Evolutionary conservation across 2,113 vertebrate species (phyloP).

Genomic region (Aegithalos caudatus): DNA sequence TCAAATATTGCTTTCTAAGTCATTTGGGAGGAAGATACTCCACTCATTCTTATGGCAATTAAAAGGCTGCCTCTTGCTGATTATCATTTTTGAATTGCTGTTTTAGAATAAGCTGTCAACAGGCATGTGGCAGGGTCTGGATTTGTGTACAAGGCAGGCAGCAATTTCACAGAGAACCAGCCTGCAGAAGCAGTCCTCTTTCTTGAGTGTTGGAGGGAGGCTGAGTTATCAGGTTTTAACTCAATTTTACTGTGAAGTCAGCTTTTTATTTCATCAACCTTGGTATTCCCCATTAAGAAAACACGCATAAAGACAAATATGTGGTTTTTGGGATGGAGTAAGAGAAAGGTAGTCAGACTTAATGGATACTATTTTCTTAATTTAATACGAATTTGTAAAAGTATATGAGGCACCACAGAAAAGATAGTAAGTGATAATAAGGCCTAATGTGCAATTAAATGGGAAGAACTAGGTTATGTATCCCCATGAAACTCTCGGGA

Average conservation of each 20-base stretch:
- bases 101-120: background rate
- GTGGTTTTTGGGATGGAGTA: background rate
- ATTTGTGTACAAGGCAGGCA: background rate
- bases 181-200: background rate
- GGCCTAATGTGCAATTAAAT: background rate
- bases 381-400: background rate
- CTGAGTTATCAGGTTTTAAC: background rate
- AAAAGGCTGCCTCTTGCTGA: background rate
- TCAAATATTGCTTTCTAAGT: background rate
- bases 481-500: background rate
- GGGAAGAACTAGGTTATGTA: background rate
- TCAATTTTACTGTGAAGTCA: background rate
- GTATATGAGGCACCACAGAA: background rate
- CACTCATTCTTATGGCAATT: background rate
- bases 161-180: background rate
- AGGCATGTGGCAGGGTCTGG: background rate
- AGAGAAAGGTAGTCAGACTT: background rate
- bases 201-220: accelerated
- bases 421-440: background rate
- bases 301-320: background rate
- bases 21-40: background rate
- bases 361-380: background rate
- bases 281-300: background rate
- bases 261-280: background rate
- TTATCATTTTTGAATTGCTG: background rate